These are phyloP conservation scores for Heterotis niloticus DNA, from an alignment of 2,113 vertebrate species.

Conservation along the genomic window DNA sequence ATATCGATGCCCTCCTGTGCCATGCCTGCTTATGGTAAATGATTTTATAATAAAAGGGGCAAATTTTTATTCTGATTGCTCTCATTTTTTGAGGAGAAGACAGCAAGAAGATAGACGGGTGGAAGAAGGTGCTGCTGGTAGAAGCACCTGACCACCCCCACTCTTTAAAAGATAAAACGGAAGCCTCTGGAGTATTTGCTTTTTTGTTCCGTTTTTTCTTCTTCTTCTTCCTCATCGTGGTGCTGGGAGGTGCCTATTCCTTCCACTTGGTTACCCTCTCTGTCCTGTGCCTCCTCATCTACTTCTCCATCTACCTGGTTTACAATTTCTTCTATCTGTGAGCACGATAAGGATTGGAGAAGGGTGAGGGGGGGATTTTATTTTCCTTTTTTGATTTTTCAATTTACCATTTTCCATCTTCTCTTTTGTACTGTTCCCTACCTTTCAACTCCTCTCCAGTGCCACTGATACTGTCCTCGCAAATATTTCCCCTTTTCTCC, in stretches of 20 bases:
- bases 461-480: constrained; percentile 39
- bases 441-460: constrained; percentile 38
- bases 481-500: background rate
- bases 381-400: constrained; percentile 10
- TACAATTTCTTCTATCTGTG: constrained; percentile 69
- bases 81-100: constrained; percentile 41
- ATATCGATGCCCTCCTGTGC: constrained; percentile 41
- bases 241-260: constrained; percentile 67
- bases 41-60: constrained; percentile 29
- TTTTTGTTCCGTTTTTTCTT: constrained; percentile 71
- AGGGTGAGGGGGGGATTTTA: constrained; percentile 50
- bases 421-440: constrained; percentile 38
- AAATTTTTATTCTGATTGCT: constrained; percentile 16
- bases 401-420: constrained; percentile 40
- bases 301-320: constrained; percentile 69
- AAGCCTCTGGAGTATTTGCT: constrained; percentile 67
- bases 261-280: constrained; percentile 65
- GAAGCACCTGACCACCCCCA: constrained; percentile 63
- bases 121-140: constrained; percentile 44
- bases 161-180: constrained; percentile 60
- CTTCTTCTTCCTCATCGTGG: constrained; percentile 69
- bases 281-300: constrained; percentile 68
- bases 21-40: constrained; percentile 31
- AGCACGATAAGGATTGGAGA: constrained; percentile 54
- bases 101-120: constrained; percentile 51